Conservation (phyloP, 2,797 vertebrate genomes). For the Philypnodon macrostomus region DNA sequence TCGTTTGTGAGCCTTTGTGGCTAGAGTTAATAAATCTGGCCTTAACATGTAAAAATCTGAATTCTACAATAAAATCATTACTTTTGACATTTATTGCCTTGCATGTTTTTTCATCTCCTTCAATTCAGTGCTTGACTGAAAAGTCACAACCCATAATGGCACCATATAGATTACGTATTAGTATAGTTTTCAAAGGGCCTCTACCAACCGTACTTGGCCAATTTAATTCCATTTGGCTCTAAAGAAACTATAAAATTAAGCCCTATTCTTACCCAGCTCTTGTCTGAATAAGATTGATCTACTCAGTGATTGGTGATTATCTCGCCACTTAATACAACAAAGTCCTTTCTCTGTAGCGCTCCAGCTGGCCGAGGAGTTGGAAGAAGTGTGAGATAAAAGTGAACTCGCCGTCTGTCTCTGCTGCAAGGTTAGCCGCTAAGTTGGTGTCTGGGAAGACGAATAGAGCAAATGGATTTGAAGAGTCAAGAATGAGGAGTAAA, state of each 20-base stretch:
- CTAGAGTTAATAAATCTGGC: too few species aligned
- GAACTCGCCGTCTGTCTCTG: slow-evolving; percentile 30
- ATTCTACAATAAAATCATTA: too few species aligned
- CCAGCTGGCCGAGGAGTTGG: slow-evolving; percentile 25
- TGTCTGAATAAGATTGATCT: slow-evolving; percentile 37
- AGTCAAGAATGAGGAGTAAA: slow-evolving; percentile 24
- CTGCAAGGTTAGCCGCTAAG: slow-evolving; percentile 31
- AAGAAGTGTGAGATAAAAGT: slow-evolving; percentile 44
- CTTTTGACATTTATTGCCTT: too few species aligned
- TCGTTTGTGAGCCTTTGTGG: too few species aligned
- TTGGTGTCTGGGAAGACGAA: slow-evolving; percentile 21
- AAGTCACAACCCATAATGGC: not conserved
- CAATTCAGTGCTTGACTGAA: too few species aligned
- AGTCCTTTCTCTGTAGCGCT: slow-evolving; percentile 21
- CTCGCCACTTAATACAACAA: slow-evolving; percentile 32
- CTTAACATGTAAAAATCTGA: too few species aligned
- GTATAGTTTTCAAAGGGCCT: not conserved
- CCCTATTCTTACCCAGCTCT: slow-evolving; percentile 3
- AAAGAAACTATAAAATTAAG: slow-evolving; percentile 15
- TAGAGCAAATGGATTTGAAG: slow-evolving; percentile 43
- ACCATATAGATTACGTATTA: not conserved
- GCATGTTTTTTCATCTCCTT: too few species aligned
- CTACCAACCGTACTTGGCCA: too few species aligned
- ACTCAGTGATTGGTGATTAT: slow-evolving; percentile 53
- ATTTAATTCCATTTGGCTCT: slow-evolving; percentile 20